Percentiles rank a stretch among this genome's conserved stretches.
Evolutionary conservation across 2,888 invertebrate species (phyloP).

Genomic region (Eupithecia subfuscata): DNA sequence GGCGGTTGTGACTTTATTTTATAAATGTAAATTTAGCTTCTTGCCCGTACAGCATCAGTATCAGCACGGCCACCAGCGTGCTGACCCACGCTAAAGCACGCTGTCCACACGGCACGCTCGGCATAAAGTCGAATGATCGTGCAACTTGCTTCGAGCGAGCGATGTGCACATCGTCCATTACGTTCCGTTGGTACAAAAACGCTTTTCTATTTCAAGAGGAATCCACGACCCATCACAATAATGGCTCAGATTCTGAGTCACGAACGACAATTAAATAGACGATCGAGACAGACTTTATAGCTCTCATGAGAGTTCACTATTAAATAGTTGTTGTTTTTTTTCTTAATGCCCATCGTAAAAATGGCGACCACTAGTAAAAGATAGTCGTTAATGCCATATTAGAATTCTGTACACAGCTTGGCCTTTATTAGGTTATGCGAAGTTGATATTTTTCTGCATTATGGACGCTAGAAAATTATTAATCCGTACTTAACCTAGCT

Average conservation of each 20-base stretch:
- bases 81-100: no score
- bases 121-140: neutral
- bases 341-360: slow-evolving; percentile 6
- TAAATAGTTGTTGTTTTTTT: slow-evolving; percentile 14
- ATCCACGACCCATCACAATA: slow-evolving; percentile 15
- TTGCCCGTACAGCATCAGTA: neutral
- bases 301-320: slow-evolving; percentile 12
- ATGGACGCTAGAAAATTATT: neutral
- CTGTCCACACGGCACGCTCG: neutral
- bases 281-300: slow-evolving; percentile 28
- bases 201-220: slow-evolving; percentile 42
- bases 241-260: slow-evolving; percentile 30
- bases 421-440: neutral
- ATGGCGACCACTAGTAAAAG: slow-evolving; percentile 2
- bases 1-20: no score
- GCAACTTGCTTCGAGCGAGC: neutral
- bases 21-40: no score
- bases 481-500: neutral
- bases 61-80: neutral
- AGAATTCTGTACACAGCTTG: neutral
- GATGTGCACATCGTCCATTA: neutral
- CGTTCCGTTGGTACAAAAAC: slow-evolving; percentile 40
- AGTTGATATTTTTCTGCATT: neutral
- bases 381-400: neutral
- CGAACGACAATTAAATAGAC: slow-evolving; percentile 38